Evolutionary conservation across 2,113 vertebrate species (phyloP).

Genomic region (Rhea pennata): DNA sequence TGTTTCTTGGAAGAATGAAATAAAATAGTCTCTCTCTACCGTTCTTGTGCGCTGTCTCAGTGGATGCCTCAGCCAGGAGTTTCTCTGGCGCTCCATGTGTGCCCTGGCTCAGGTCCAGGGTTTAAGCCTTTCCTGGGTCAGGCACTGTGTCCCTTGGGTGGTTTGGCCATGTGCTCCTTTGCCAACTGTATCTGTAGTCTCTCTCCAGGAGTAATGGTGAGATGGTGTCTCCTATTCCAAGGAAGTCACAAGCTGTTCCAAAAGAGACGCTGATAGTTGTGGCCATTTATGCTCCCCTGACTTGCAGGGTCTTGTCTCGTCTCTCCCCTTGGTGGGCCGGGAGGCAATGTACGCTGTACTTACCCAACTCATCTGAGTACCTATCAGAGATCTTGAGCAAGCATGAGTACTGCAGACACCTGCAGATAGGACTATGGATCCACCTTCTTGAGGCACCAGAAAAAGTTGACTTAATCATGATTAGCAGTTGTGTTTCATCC

Average conservation of each 20-base stretch:
- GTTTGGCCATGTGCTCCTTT: neutral
- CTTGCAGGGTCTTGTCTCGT: neutral
- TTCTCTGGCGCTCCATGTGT: fast-evolving
- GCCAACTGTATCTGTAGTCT: neutral
- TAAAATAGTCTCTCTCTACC: neutral
- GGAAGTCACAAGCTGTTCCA: neutral
- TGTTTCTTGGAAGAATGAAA: neutral
- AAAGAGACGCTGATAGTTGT: neutral
- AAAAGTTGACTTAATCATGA: neutral
- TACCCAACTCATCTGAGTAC: neutral
- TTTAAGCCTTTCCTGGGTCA: neutral
- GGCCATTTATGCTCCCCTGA: neutral
- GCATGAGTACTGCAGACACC: neutral
- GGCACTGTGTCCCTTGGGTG: fast-evolving
- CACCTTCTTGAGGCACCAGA: neutral
- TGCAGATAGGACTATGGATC: neutral
- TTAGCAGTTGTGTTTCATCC: neutral
- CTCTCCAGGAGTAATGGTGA: neutral
- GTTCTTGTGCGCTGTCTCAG: neutral
- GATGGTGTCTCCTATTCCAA: neutral
- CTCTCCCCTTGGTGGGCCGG: neutral
- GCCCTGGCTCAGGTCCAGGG: neutral
- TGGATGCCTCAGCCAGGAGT: neutral
- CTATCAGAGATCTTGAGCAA: neutral
- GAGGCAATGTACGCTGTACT: neutral